Base-by-base conservation (phyloP, 2,113 vertebrate species). In the Saguinus imperator region DNA sequence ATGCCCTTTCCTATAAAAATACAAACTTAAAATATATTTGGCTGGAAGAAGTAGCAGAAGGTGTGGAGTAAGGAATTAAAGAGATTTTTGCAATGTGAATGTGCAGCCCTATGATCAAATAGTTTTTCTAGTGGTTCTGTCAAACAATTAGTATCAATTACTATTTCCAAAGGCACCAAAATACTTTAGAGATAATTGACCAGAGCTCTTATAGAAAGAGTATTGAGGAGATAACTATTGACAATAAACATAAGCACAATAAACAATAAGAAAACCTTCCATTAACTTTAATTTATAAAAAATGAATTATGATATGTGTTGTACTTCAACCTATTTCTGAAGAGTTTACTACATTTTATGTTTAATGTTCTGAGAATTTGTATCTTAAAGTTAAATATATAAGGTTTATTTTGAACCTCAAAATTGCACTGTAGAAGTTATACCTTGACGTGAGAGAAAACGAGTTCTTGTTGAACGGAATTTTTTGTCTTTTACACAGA, bases 1-100 rank as follows among this genome's bases (percentile, higher is more conserved):
- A 97, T 94, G 95, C 29, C 58, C 9, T 97, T 94, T 61, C 32
- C 32, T 86, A 16, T 96, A 61, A 95, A 98, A 94, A 95, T 61
- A 95, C 61, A 70, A 97, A 97, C 80, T 96, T 95, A 79, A 96
- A 96, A 82, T 94, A 87, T 43, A 52, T 82, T 90, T 93, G 91
- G n/a, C 91, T 45, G 14, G 23, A 16, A 94, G n/a, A 23, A 90
- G 61, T 72, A 87, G 29, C 43, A 58, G 66, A 96, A 40, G 16
- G 0, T 27, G 5, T 77, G 6, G 5, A 91, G 14, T 45, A 66
- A 23, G 83, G 17, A 64, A 43, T 64, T 87, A 57, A 35, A 81
- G 91, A 91, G n/a, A 43, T 35, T 76, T 95, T 88, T 95, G 23
- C 72, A 92, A 48, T 45, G 25, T n/a, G n/a, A 14, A 52, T 85